These are phyloP conservation scores for Heterotilapia buettikoferi DNA, from an alignment of 2,113 vertebrate species.

Conservation along the genomic window DNA sequence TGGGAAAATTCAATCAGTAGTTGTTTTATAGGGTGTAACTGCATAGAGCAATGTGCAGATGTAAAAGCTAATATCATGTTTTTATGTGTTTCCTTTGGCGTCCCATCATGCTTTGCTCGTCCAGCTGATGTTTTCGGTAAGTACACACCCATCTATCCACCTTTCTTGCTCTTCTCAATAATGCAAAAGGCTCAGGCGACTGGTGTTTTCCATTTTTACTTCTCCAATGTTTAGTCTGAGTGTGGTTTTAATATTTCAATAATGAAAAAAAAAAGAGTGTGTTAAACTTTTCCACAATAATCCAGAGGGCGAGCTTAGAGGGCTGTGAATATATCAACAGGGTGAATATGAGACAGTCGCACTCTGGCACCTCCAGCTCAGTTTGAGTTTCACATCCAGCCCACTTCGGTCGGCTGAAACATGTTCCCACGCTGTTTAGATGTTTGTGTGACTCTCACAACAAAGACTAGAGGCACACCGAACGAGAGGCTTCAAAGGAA, in stretches of 20 bases:
- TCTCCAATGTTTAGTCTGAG: not conserved
- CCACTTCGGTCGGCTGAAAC: not conserved
- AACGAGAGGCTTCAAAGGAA: not conserved
- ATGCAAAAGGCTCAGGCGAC: not conserved
- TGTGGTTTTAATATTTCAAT: not conserved
- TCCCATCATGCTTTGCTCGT: conserved; percentile 8
- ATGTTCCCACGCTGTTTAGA: not conserved
- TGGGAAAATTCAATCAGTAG: not conserved
- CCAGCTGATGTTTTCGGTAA: conserved; percentile 60
- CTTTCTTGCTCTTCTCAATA: not conserved
- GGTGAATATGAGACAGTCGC: not conserved
- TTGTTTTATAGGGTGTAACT: not conserved
- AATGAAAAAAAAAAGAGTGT: not conserved
- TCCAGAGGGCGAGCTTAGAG: not conserved
- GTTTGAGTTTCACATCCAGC: not conserved
- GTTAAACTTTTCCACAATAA: not conserved
- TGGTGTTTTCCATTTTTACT: not conserved
- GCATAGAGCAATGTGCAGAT: not conserved
- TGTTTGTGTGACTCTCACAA: conserved; percentile 2
- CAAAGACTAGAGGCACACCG: not conserved
- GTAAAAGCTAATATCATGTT: not conserved
- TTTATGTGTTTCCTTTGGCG: not conserved
- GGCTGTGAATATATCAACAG: not conserved
- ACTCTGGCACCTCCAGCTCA: not conserved
- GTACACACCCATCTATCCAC: not conserved